Conservation (phyloP, 1,140 invertebrate species). For the Rhynchophorus ferrugineus region DNA sequence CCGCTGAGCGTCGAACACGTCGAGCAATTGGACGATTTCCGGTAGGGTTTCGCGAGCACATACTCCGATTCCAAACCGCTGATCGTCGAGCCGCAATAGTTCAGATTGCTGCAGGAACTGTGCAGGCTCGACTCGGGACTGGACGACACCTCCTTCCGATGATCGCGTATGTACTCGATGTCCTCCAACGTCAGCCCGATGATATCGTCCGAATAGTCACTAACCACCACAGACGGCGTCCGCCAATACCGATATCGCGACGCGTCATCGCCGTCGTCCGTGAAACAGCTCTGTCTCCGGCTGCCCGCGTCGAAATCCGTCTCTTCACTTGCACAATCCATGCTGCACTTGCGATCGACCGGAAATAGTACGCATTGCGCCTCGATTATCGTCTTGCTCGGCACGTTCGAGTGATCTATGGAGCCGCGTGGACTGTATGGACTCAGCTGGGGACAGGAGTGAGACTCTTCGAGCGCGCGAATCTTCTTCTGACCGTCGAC, state of each 20-base stretch:
- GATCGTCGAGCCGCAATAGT: slow-evolving; percentile 47
- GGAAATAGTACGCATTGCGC: slow-evolving; percentile 33
- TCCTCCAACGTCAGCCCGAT: slow-evolving; percentile 57
- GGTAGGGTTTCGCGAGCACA: slow-evolving; percentile 43
- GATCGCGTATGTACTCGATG: slow-evolving; percentile 53
- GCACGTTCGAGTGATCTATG: slow-evolving; percentile 34
- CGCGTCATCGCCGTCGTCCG: slow-evolving; percentile 41
- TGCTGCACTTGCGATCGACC: slow-evolving; percentile 33
- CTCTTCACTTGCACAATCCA: slow-evolving; percentile 31
- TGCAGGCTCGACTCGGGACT: slow-evolving; percentile 48
- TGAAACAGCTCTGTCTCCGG: slow-evolving; percentile 42
- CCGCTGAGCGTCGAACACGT: slow-evolving; percentile 57
- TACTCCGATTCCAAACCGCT: slow-evolving; percentile 50
- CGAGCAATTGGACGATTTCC: slow-evolving; percentile 58
- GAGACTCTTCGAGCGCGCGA: background rate
- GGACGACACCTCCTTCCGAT: slow-evolving; percentile 38
- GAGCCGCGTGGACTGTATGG: slow-evolving; percentile 30
- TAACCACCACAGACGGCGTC: slow-evolving; percentile 75
- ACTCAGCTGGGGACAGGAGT: slow-evolving; percentile 12
- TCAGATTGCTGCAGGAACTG: slow-evolving; percentile 57
- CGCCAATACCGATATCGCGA: slow-evolving; percentile 52
- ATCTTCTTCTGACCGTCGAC: slow-evolving; percentile 29
- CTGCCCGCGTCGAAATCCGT: slow-evolving; percentile 38
- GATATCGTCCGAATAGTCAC: slow-evolving; percentile 72
- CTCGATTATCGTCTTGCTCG: slow-evolving; percentile 35